Base-by-base conservation (phyloP, 2,797 vertebrate species). In the Simalia tracyae region DNA sequence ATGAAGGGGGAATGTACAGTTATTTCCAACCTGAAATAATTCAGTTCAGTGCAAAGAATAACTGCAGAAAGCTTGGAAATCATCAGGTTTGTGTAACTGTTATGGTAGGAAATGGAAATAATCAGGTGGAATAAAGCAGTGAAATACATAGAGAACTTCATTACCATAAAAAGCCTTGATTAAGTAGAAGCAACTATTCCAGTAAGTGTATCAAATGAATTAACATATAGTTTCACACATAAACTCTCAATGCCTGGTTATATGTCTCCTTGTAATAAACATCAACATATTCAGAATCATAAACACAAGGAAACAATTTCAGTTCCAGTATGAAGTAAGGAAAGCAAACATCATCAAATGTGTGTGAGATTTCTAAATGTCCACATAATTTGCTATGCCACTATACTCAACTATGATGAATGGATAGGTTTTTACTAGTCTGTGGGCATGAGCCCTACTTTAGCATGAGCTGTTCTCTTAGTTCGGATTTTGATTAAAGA, bases 141-240 rank as follows among this genome's bases (percentile, higher is more conserved):
- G 17, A 76, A 42, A 76, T 42, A 95, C 93, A 96, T 91, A 88
- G 15, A 94, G 95, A 93, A 88, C 95, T 95, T 94, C 90, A 94
- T 84, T 94, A 95, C 91, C 89, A 96, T 87, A 95, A 96, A 96
- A 93, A 63, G 4, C 95, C 95, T 96, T 96, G 96, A 96, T 95
- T 91, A 95, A 95, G 94, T 93, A 87, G 68, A 94, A 81, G 86
- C 72, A 91, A 57, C 59, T 92, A 89, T 91, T 96, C 86, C 90
- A 68, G 46, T 95, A 95, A 95, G 92, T 95, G 95, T 94, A 95
- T 2, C 11, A 88, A 22, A 60, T 91, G 91, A 22, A 9, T 94
- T 95, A 72, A 95, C 84, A 91, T 94, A 91, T 81, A 91, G 90
- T 94, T 54, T 93, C 90, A 91, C 0, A 0, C 89, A 89, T 88